A percentile compares a stretch with the other conserved stretches of the same genome.
Conservation (phyloP, 2,888 invertebrate genomes). For the Trissoscelio sp. region DNA sequence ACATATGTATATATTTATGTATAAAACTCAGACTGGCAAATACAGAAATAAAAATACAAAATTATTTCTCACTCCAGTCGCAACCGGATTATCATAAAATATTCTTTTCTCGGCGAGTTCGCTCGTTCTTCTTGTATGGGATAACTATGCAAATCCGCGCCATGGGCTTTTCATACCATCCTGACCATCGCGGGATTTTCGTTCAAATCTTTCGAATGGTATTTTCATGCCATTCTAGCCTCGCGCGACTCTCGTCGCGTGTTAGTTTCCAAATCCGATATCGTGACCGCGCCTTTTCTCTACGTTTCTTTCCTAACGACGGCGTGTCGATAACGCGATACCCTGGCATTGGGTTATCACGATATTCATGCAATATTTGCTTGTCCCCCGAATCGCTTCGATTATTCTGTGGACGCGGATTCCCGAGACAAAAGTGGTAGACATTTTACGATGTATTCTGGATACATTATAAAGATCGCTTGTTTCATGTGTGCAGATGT, state of each 20-base stretch:
- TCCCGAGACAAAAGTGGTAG: slow-evolving; percentile 7
- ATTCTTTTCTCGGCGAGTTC: slow-evolving; percentile 32
- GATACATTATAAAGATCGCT: slow-evolving; percentile 1
- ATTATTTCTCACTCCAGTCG: slow-evolving; percentile 13
- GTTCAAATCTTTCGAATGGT: slow-evolving; percentile 25
- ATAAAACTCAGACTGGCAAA: not conserved
- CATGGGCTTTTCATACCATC: slow-evolving; percentile 33
- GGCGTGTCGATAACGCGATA: slow-evolving; percentile 28
- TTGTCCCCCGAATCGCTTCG: not conserved
- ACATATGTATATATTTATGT: slow-evolving; percentile 23
- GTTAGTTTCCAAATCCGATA: slow-evolving; percentile 11
- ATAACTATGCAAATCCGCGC: slow-evolving; percentile 45
- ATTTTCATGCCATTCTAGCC: slow-evolving; percentile 40
- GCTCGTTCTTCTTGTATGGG: slow-evolving; percentile 9
- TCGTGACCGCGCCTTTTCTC: not conserved
- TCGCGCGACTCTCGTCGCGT: slow-evolving; percentile 1
- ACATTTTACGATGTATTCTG: not conserved
- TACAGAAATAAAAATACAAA: slow-evolving; percentile 28
- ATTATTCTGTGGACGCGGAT: not conserved
- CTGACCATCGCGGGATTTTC: slow-evolving; percentile 41
- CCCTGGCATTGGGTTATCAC: not conserved
- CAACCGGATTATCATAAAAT: slow-evolving; percentile 41
- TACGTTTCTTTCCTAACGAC: not conserved
- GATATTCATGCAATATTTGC: slow-evolving; percentile 17
- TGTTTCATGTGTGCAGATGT: not conserved